Base-by-base conservation (phyloP, 2,797 vertebrate species). In the Eleutherodactylus coqui region DNA sequence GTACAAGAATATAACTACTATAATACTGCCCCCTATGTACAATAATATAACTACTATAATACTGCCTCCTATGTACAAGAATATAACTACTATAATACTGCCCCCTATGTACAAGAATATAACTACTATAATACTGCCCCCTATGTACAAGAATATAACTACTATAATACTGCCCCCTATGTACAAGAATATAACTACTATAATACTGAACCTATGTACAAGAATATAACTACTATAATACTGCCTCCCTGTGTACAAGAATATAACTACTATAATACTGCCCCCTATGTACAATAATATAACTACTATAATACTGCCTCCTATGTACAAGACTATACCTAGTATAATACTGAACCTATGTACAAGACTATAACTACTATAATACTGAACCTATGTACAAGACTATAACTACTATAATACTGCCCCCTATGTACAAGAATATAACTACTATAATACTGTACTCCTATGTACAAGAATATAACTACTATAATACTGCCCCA, bases 291-390 rank as follows among this genome's bases (percentile, higher is more conserved):
- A 36, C 64, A 67, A 67, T 32, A 67, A 36, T 19, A 67, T 67
- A 36, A 67, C 64, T 67, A 67, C 60, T 67, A 67, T 67, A 67
- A 67, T 67, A 67, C 64, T 67, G 32, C 64, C n/a, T 21, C 64
- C 64, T 67, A 36, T 58, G 55, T 67, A 67, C 58, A 62, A 32
- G 58, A 32, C 29, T 62, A 62, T 62, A 62, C 14, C 55, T 58
- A 62, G 11, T 62, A 29, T 62, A 62, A 62, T 62, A 62, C 58
- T 62, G 27, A n/a, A 4, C 53, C 55, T 32, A 62, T 62, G 27
- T 62, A 62, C 58, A 62, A 32, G 55, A 58, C n/a, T 58, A 62
- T 62, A 62, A 62, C n/a, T 62, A 62, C 58, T 62, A 62, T 62
- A 62, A 62, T 62, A 62, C 55, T 62, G 27, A 11, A 4, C 58